Percentiles rank a stretch among this genome's conserved stretches.
Conservation (phyloP, 2,797 vertebrate species). For the Coregonus suidteri region DNA sequence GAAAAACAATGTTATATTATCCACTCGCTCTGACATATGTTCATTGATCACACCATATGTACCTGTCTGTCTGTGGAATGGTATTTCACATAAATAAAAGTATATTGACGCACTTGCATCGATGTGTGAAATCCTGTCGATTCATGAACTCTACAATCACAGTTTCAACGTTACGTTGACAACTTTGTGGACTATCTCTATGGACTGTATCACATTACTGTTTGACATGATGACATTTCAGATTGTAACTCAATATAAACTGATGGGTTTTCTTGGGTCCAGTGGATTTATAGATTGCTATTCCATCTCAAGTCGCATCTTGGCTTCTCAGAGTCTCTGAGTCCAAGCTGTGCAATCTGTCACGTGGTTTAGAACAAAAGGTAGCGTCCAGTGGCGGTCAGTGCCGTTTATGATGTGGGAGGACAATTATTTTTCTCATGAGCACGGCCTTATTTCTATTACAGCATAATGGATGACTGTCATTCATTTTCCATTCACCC, state of each 20-base stretch:
- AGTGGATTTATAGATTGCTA: constrained; percentile 38
- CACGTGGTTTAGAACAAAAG: constrained; percentile 1
- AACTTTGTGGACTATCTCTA: not conserved
- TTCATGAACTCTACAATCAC: constrained; percentile 11
- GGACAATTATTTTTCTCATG: no score
- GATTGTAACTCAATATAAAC: constrained; percentile 35
- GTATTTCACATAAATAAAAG: constrained; percentile 73
- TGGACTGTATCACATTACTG: constrained; percentile 37
- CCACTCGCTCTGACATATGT: constrained; percentile 60
- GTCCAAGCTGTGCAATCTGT: constrained; percentile 37
- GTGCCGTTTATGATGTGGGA: no score
- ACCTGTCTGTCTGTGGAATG: constrained; percentile 66
- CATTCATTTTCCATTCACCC: no score
- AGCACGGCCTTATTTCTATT: no score
- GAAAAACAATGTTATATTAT: constrained; percentile 36
- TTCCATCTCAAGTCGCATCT: constrained; percentile 39
- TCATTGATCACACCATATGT: constrained; percentile 60
- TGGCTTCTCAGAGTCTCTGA: constrained; percentile 29
- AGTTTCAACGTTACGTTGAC: not conserved
- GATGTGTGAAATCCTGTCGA: not conserved
- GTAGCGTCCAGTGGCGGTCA: not conserved
- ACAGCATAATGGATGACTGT: no score
- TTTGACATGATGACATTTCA: constrained; percentile 28
- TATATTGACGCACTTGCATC: constrained; percentile 33
- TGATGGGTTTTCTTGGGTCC: constrained; percentile 43